Evolutionary conservation across 2,888 invertebrate genomes (phyloP).

Genomic region (Tribolium freemani): DNA sequence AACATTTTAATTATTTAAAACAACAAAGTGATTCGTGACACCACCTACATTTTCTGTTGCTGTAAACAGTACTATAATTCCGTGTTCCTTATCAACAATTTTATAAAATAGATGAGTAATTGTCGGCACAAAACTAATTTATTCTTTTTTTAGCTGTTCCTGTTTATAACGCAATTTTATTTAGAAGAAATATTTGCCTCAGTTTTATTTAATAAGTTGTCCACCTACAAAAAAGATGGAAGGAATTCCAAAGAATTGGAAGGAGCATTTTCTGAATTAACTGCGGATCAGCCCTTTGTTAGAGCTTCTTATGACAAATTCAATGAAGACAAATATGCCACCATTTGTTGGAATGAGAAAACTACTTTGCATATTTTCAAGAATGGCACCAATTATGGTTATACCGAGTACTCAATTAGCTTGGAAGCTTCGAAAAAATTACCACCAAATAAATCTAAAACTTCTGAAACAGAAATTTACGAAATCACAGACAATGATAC

Average conservation of each 20-base stretch:
- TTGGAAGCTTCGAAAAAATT: background rate
- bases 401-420: conserved; percentile 2
- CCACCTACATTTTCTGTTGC: too few species aligned
- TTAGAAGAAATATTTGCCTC: too few species aligned
- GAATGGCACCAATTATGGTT: conserved; percentile 1
- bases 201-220: too few species aligned
- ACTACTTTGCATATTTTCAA: background rate
- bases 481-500: background rate
- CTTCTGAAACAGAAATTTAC: background rate
- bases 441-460: background rate
- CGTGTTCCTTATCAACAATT: too few species aligned
- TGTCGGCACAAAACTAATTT: too few species aligned
- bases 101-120: too few species aligned
- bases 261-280: background rate
- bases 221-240: too few species aligned
- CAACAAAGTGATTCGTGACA: too few species aligned
- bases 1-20: too few species aligned
- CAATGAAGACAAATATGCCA: background rate
- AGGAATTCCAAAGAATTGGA: background rate
- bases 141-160: too few species aligned
- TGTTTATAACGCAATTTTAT: too few species aligned
- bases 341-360: conserved; percentile 25
- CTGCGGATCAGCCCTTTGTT: background rate
- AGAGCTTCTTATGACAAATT: background rate
- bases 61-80: too few species aligned